Percentiles rank a stretch among this genome's conserved stretches.
These are phyloP conservation scores for Montipora sp. DNA, from an alignment of 64 coral and sea anemone genomes.

Conservation along the genomic window DNA sequence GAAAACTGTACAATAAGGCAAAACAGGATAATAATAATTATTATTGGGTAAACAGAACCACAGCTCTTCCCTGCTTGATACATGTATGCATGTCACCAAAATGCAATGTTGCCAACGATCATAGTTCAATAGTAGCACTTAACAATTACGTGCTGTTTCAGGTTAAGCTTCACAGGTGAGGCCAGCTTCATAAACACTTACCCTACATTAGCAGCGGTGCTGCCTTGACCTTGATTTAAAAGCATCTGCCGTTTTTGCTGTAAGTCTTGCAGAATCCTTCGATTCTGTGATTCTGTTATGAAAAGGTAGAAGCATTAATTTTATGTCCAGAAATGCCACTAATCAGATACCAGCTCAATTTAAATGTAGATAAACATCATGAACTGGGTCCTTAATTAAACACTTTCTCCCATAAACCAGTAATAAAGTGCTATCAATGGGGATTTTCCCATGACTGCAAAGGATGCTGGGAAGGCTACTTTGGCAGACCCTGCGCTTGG, in stretches of 20 bases:
- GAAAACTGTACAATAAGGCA: neutral
- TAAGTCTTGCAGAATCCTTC: conserved; percentile 87
- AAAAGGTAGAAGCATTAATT: neutral
- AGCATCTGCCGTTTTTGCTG: conserved; percentile 86
- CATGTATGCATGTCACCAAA: neutral
- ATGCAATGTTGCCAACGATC: too few species aligned
- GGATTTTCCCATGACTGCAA: too few species aligned
- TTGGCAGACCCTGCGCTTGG: too few species aligned
- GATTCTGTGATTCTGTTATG: conserved; percentile 70
- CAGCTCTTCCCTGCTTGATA: neutral
- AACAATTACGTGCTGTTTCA: too few species aligned
- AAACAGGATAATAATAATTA: neutral
- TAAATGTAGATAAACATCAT: too few species aligned
- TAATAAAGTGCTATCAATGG: too few species aligned
- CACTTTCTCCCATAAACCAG: too few species aligned
- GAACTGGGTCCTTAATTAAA: too few species aligned
- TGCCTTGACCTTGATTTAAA: conserved; percentile 71
- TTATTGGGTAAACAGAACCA: neutral
- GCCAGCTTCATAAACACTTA: neutral
- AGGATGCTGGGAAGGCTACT: too few species aligned
- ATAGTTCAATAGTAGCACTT: too few species aligned
- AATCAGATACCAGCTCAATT: too few species aligned
- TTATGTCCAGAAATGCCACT: too few species aligned
- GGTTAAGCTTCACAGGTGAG: neutral
- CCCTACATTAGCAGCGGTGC: neutral